Evolutionary conservation across 2,888 invertebrate genomes (phyloP), one percentile per base, ranked within the genome.

Genomic region (Graphium colonna): DNA sequence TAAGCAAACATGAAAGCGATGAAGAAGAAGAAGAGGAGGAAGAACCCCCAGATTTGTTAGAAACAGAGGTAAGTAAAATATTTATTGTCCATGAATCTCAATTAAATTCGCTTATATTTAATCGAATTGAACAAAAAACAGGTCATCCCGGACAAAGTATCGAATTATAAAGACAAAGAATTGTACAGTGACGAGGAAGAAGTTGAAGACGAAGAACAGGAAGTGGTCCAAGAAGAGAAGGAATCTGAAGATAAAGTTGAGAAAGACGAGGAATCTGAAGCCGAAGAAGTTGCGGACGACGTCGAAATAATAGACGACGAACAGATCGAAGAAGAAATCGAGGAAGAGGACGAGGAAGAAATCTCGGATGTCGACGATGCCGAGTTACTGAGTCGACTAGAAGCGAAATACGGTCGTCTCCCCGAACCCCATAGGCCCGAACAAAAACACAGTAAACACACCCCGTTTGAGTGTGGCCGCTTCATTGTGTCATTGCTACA

Each of bases 331-430:
- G 87, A 88, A 60, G 90, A 90, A 59, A 77, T 87, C 12, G 86
- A 89, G 21, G 85, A 62, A 13, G 85, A 83, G 46, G 90, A 90
- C 1, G 90, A 90, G 56, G 90, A 91, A 56, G 90, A 90, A 51
- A 87, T 91, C 61, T 92, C 92, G 0, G 93, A 94, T 62, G 92
- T 93, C 0, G 94, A 94, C 68, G 94, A 95, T 69, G 91, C 91
- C 4, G 94, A 94, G 59, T 80, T 95, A 43, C 85, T 95, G 64
- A 93, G 86, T 67, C 91, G 94, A 60, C 79, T 95, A 52, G 94
- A 94, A 71, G 93, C 92, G 18, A 94, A 94, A 88, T 95, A 95
- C 73, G 94, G 94, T 47, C 92, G 93, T 60, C 76, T 94, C 50
- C 92, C 92, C 9, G 91, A 92, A 59, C 75, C 90, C 1, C 80